Percentiles rank a stretch among this genome's conserved stretches.
Conservation (phyloP, 2,113 vertebrate genomes). For the Elaphurus davidianus region DNA sequence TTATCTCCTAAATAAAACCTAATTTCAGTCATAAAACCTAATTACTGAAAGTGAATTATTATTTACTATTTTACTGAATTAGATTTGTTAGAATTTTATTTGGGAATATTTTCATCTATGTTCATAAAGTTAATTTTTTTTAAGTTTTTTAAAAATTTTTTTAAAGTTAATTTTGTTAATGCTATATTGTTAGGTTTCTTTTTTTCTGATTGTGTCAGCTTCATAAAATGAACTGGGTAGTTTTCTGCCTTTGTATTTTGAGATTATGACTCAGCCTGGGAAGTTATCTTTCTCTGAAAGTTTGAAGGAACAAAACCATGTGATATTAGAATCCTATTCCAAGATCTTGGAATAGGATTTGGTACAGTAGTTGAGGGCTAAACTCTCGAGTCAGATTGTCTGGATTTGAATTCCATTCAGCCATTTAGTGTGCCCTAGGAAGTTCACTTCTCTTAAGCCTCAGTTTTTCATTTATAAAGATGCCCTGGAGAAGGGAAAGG, state of each 20-base stretch:
- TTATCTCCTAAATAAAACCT: background rate
- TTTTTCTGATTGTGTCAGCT: background rate
- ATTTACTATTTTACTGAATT: background rate
- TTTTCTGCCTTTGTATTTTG: conserved; percentile 14
- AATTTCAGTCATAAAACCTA: background rate
- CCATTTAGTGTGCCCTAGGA: background rate
- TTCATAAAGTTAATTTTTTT: background rate
- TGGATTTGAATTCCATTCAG: background rate
- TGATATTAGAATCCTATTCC: background rate
- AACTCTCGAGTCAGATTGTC: background rate
- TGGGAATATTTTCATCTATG: background rate
- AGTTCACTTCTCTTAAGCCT: background rate
- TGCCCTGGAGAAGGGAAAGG: background rate
- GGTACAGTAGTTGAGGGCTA: background rate
- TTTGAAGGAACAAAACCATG: background rate
- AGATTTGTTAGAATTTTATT: background rate
- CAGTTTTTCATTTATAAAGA: background rate
- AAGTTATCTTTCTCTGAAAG: background rate
- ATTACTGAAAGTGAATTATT: background rate
- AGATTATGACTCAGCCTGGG: background rate
- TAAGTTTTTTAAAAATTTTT: too few relatives aligned
- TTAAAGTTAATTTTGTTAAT: background rate
- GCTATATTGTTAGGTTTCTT: background rate
- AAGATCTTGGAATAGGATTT: background rate
- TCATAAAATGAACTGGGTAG: background rate